These are phyloP conservation scores for Paracentrotus lividus DNA, from an alignment of 53 echinoderm and acorn worm species.

Conservation along the genomic window DNA sequence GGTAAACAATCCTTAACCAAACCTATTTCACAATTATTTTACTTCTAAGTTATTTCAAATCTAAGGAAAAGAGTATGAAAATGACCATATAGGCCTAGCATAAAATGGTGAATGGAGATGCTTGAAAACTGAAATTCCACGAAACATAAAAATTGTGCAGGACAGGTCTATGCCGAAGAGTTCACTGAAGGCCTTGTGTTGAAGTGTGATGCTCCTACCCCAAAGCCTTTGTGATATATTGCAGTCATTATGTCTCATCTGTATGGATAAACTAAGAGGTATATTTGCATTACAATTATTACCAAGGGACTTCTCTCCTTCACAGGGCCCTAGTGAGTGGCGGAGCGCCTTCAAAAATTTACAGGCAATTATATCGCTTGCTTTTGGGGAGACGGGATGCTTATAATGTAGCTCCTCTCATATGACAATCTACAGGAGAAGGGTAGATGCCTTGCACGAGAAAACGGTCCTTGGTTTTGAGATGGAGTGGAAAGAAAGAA, in stretches of 20 bases:
- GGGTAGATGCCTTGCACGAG: neutral
- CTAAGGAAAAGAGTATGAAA: no score
- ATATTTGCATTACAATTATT: slow-evolving; percentile 61
- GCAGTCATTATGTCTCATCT: slow-evolving; percentile 43
- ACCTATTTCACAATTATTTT: no score
- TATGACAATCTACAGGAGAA: neutral
- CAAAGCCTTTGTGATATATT: slow-evolving; percentile 20
- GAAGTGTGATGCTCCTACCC: slow-evolving; percentile 23
- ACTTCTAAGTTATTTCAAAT: no score
- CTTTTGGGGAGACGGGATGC: neutral
- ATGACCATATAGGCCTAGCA: no score
- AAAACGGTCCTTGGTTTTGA: neutral
- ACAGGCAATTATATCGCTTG: slow-evolving; percentile 58
- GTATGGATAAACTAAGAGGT: slow-evolving; percentile 55
- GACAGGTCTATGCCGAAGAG: neutral
- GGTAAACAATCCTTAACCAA: no score
- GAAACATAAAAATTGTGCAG: neutral
- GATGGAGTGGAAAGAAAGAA: neutral
- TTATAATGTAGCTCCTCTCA: slow-evolving; percentile 10
- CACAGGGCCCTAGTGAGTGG: slow-evolving; percentile 20
- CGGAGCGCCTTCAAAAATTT: slow-evolving; percentile 47
- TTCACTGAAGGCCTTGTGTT: neutral
- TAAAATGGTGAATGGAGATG: neutral
- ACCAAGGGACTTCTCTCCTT: slow-evolving; percentile 7
- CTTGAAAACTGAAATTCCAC: neutral